A percentile compares a stretch with the other conserved stretches of the same genome.
Evolutionary conservation across 2,888 invertebrate genomes (phyloP).

Genomic region (Romanomermis culicivorax): DNA sequence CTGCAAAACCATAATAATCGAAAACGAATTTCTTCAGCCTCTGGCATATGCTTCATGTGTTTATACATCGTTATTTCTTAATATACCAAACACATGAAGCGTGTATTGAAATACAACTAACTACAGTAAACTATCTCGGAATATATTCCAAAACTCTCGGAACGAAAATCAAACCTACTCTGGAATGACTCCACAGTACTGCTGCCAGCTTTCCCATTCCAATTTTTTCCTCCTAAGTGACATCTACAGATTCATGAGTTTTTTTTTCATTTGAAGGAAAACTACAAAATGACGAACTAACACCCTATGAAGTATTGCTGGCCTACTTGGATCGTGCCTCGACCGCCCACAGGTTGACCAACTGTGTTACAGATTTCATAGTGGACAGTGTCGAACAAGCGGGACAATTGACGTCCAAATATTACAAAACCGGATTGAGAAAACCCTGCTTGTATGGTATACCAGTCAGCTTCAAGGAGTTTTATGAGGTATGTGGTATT

Average conservation of each 20-base stretch:
- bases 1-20: too few species aligned
- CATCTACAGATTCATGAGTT: neutral
- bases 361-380: neutral
- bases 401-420: neutral
- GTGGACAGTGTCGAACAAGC: neutral
- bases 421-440: neutral
- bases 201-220: too few species aligned
- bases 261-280: neutral
- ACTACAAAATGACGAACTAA: neutral
- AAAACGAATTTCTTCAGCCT: too few species aligned
- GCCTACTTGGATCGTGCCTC: neutral
- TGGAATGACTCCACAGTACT: too few species aligned
- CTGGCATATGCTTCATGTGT: too few species aligned
- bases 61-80: too few species aligned
- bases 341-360: neutral
- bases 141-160: too few species aligned
- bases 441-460: conserved; percentile 1
- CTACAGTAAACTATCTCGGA: too few species aligned
- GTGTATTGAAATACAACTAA: too few species aligned
- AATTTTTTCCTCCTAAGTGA: too few species aligned
- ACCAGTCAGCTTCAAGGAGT: conserved; percentile 1
- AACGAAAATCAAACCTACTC: too few species aligned
- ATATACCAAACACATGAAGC: too few species aligned
- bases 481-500: neutral
- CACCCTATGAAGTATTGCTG: neutral